A percentile compares a stretch with the other conserved stretches of the same genome.
These are phyloP conservation scores for Dioctria linearis DNA, from an alignment of 2,888 invertebrate species.

Conservation along the genomic window DNA sequence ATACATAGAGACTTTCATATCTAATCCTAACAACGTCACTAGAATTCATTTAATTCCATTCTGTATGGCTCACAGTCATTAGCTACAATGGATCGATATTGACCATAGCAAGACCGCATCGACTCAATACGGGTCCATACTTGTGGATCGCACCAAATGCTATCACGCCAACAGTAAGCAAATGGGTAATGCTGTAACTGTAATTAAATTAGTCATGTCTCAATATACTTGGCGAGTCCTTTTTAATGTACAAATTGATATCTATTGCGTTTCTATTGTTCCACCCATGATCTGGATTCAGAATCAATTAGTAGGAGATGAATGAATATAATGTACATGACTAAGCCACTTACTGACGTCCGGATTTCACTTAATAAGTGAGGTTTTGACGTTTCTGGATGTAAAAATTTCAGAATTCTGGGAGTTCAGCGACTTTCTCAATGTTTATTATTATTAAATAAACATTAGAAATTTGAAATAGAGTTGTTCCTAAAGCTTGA, in stretches of 20 bases:
- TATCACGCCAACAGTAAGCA: slow-evolving; percentile 85
- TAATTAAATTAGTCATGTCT: slow-evolving; percentile 73
- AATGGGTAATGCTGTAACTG: no score
- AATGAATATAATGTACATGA: no score
- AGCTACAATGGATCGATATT: slow-evolving; percentile 80
- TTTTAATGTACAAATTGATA: not conserved
- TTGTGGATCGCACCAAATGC: slow-evolving; percentile 88
- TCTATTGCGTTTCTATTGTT: slow-evolving; percentile 72
- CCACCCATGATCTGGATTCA: slow-evolving; percentile 82
- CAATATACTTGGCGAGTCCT: slow-evolving; percentile 1
- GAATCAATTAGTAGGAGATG: slow-evolving; percentile 81
- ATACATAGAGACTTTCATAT: slow-evolving; percentile 13
- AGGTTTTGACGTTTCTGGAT: no score
- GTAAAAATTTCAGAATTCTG: no score
- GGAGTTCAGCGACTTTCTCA: no score
- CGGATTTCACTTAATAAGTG: no score
- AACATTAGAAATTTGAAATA: no score
- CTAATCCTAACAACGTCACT: slow-evolving; percentile 27
- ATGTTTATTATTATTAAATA: no score
- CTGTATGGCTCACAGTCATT: slow-evolving; percentile 71
- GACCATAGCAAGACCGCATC: slow-evolving; percentile 80
- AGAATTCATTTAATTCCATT: slow-evolving; percentile 16
- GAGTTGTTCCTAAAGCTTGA: no score
- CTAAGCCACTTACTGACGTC: no score
- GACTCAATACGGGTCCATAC: slow-evolving; percentile 86